phyloP scores from a whole-genome alignment of 2,888 invertebrate genomes.

The Leptopterna dolabrata region DNA sequence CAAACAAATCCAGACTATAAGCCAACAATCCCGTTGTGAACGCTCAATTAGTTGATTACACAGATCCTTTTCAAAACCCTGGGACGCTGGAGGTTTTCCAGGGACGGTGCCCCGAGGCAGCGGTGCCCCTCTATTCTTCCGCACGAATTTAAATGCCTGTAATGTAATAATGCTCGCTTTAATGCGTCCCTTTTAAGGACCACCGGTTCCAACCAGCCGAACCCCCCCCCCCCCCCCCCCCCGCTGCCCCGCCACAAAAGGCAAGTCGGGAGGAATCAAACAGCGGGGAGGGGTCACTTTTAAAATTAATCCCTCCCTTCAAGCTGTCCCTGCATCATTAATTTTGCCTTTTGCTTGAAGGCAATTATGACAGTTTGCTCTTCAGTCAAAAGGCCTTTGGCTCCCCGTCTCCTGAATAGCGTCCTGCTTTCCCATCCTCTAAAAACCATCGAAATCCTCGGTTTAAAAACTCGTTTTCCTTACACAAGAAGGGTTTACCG shows the following conservation, averaged over 20 bases:
- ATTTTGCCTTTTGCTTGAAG: constrained; percentile 43
- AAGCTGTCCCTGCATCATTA: constrained; percentile 54
- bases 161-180: constrained; percentile 49
- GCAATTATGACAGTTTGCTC: constrained; percentile 55
- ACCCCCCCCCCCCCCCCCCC: background rate
- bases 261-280: background rate
- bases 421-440: background rate
- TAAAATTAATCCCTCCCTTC: constrained; percentile 54
- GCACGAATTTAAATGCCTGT: constrained; percentile 45
- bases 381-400: background rate
- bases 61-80: constrained; percentile 37
- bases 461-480: constrained; percentile 44
- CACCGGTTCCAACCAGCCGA: background rate
- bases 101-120: background rate
- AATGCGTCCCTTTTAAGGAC: background rate
- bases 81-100: constrained; percentile 8
- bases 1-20: constrained; percentile 44
- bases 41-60: constrained; percentile 62
- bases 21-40: constrained; percentile 45
- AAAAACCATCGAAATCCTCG: background rate
- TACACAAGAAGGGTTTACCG: background rate
- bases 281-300: constrained; percentile 37
- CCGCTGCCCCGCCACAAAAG: constrained; percentile 8
- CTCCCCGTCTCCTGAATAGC: constrained; percentile 9
- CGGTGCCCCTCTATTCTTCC: background rate